Evolutionary conservation across 64 coral and sea anemone species (phyloP), one percentile per base, ranked within the genome.

Genomic region (Actinia equina): DNA sequence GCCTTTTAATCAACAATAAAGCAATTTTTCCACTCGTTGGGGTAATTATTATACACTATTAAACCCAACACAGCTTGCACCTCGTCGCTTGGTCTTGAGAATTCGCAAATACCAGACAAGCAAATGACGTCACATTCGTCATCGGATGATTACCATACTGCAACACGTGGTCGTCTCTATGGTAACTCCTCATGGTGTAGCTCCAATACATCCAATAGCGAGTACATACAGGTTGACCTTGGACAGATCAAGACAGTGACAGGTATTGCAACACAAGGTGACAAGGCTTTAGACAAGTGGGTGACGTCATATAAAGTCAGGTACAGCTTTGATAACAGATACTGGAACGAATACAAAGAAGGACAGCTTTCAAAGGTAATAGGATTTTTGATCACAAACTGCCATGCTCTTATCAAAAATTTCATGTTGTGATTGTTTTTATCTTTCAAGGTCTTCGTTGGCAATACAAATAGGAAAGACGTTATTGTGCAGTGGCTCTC

Each of bases 201-300:
- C 69, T 69, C 2, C 20, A 74, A 8, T 14, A 74, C 27, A 15
- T 37, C 69, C 69, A 74, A 30, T 74, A 41, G 26, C 15, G 69
- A 74, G 69, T 74, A 74, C 69, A 74, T 74, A 74, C 25, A 74
- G 13, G 69, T 74, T 74, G 26, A 74, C 69, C 69, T 74, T 74
- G 69, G 69, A 74, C 23, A 16, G 27, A 10, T 30, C 69, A 74
- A 74, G 69, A 74, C 69, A 74, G 69, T 74, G 1, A 74, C 69
- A 14, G 69, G 69, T 41, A 74, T 74, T 42, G 69, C 69, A 30
- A 74, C 69, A 1, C 69, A 74, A 74, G 69, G 69, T 74, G 27
- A 41, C 26, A 30, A 13, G 41, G 25, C 7, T 30, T 9, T 74
- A 26, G 14, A 74, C 2, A 41, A 30, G 12, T 74, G 69, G 69